Base-by-base conservation (phyloP, 2,797 vertebrate genomes). In the Chloroceryle inda region DNA sequence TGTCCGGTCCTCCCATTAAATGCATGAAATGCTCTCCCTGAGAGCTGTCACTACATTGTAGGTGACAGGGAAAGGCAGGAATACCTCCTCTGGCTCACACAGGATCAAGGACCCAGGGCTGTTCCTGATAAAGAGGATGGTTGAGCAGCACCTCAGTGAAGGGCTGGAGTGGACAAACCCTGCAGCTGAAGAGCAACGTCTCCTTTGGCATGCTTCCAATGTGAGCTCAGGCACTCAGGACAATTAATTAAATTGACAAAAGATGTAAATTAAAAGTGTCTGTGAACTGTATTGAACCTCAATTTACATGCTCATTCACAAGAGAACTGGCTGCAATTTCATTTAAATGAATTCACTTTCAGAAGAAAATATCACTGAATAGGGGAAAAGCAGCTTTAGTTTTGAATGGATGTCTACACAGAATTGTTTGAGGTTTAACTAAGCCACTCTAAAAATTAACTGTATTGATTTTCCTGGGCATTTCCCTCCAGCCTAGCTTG, bases 261-360 rank as follows among this genome's bases (percentile, higher is more conserved):
- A 94, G n/a, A 3, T 71, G 80, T 93, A 73, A 93, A 90, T 93
- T 76, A 82, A 68, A 95, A 95, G 71, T 92, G 69, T 0, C 53
- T 69, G 76, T 69, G 50, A 93, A 67, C 45, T 73, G 74, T 27
- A 71, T 92, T 91, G 93, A 79, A 84, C 55, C 69, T 88, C 76
- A 67, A 13, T 95, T 93, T 96, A 50, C 88, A 92, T 49, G 66
- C 55, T 93, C 20, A 66, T 76, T 94, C 88, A 74, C 74, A 79
- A 76, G 83, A 88, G 33, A 87, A 87, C 35, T 63, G 71, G 42
- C 50, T 86, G 67, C 80, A 94, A 82, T 96, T 97, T 82, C 71
- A 94, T 95, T 96, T 90, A 88, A 96, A 96, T 94, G 79, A 92
- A 90, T 78, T 88, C 71, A 8, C 92, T 95, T 96, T 94, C 90